phyloP scores from a whole-genome alignment of 35 echinoderm and acorn worm genomes.

The Diadema setosum region DNA sequence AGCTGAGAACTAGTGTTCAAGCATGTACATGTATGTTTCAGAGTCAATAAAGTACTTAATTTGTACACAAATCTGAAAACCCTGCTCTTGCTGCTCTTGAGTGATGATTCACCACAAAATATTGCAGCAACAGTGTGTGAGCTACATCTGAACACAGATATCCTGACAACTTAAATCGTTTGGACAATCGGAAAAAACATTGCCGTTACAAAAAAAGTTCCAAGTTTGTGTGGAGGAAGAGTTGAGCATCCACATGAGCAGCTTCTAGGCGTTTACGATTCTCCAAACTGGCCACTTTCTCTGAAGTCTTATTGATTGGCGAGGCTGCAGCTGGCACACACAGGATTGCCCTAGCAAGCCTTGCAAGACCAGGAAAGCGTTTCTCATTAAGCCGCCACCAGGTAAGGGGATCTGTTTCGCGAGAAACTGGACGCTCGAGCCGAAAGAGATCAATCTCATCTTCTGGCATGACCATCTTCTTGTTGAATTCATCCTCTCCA shows the following conservation, averaged over 20 bases:
- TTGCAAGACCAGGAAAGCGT: not conserved
- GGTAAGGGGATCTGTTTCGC: not conserved
- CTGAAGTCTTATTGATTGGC: not conserved
- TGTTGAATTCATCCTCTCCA: slow-evolving; percentile 16
- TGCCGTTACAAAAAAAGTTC: not conserved
- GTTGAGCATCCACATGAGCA: not conserved
- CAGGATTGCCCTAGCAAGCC: not conserved
- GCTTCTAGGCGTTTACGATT: not conserved
- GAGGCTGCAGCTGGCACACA: not conserved
- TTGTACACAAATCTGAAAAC: no score
- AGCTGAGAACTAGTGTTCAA: no score
- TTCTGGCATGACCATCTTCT: not conserved
- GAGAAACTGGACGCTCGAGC: not conserved
- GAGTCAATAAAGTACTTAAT: no score
- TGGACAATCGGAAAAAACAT: no score
- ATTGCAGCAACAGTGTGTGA: no score
- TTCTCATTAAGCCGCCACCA: not conserved
- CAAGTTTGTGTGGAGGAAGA: not conserved
- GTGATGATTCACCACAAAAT: no score
- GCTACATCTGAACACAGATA: no score
- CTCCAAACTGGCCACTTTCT: not conserved
- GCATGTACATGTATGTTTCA: no score
- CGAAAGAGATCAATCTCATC: slow-evolving; percentile 10
- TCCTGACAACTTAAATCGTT: no score
- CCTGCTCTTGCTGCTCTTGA: no score